Base-by-base conservation (phyloP, 1,140 invertebrate genomes). In the Drosophila lowei region DNA sequence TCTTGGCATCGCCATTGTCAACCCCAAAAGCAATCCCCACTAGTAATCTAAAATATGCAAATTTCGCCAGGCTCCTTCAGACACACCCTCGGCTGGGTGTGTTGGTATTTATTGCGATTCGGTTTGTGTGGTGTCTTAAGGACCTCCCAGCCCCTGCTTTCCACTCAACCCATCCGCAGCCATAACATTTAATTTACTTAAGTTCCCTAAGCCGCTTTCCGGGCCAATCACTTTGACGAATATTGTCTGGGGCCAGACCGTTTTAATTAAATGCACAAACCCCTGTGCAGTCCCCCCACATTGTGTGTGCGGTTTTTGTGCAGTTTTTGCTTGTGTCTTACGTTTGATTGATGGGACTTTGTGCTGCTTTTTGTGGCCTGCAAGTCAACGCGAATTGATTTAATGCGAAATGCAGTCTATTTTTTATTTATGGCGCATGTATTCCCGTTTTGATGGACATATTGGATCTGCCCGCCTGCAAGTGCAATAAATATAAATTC, bases 41-140 rank as follows among this genome's bases (percentile, higher is more conserved):
- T 77, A 85, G 81, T 80, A 86, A 86, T 85, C 88, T 86, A 65
- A 86, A 88, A 86, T 86, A 86, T 86, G 83, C 72, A 86, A 86
- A 88, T 86, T 88, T 88, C 72, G 60, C 65, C 66, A 34, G 41
- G 46, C n/a, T n/a, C n/a, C n/a, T n/a, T n/a, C n/a, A n/a, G n/a
- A n/a, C 46, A 55, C 60, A 63, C 50, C 43, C 57, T 7, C 44
- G 58, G 23, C 64, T 44, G 46, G 55, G 50, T 15, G 30, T 34
- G 60, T 60, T 25, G 34, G 65, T 79, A 74, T 81, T 85, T 86
- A 85, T 86, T 80, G 81, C 77, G 72, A 64, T 86, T 74, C 23
- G 67, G 62, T 68, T 74, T 81, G 56, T 72, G 72, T 76, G 61
- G 54, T n/a, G n/a, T n/a, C n/a, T n/a, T n/a, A n/a, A n/a, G n/a